Conservation (phyloP, 2,888 invertebrate genomes). For the Eumerus sabulonum region DNA sequence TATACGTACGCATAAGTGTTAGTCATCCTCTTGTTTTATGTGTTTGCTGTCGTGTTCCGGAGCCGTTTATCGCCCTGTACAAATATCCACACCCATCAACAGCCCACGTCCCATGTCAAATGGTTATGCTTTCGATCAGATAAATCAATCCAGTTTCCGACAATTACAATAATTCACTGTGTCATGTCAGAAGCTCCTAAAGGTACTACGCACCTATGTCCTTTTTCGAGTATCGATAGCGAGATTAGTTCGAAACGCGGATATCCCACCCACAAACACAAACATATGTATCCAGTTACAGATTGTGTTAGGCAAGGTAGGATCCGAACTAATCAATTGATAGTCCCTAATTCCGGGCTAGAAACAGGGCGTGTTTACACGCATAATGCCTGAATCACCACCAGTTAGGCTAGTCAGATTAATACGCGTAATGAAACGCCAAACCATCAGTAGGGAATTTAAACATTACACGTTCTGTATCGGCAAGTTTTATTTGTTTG, state of each 20-base stretch:
- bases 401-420: constrained; percentile 12
- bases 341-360: constrained; percentile 25
- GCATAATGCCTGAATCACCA: neutral
- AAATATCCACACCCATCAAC: neutral
- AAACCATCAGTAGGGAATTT: constrained; percentile 35
- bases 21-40: too few species aligned
- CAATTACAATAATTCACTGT: constrained; percentile 35
- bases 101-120: neutral
- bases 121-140: constrained; percentile 3
- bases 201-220: too few species aligned
- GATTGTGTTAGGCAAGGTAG: neutral
- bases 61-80: too few species aligned
- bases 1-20: too few species aligned
- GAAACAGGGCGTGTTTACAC: constrained; percentile 44
- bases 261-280: too few species aligned
- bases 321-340: too few species aligned
- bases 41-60: too few species aligned
- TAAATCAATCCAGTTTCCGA: constrained; percentile 22
- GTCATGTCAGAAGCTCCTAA: too few species aligned
- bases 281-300: constrained; percentile 7
- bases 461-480: constrained; percentile 11
- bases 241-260: neutral
- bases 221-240: constrained; percentile 26
- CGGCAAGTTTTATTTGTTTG: neutral
- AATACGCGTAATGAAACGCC: constrained; percentile 43